phyloP scores from a whole-genome alignment of 1,140 invertebrate species.

The Medauroidea extradentata region DNA sequence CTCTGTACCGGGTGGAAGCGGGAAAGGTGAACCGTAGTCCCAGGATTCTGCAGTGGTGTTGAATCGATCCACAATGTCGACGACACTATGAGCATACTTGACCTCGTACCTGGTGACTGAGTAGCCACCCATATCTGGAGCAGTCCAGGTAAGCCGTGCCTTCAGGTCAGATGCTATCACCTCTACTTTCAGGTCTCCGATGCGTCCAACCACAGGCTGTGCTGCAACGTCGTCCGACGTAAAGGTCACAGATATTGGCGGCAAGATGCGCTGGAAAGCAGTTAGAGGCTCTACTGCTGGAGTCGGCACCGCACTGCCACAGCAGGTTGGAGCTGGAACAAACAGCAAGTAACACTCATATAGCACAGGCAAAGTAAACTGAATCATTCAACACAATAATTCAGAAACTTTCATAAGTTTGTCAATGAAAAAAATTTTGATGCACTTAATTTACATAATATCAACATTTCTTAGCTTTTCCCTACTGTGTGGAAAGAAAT shows the following conservation, averaged over 20 bases:
- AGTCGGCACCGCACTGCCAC: slow-evolving; percentile 45
- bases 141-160: slow-evolving; percentile 49
- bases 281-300: slow-evolving; percentile 40
- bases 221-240: slow-evolving; percentile 34
- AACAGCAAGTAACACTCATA: neutral
- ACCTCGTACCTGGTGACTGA: slow-evolving; percentile 48
- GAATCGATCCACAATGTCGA: slow-evolving; percentile 46
- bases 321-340: slow-evolving; percentile 39
- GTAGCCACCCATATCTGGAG: slow-evolving; percentile 49
- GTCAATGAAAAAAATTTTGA: no score
- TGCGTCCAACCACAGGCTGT: slow-evolving; percentile 31
- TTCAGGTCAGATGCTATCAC: slow-evolving; percentile 40
- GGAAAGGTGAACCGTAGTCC: slow-evolving; percentile 38
- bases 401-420: no score
- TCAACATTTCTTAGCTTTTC: no score
- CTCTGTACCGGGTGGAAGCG: slow-evolving; percentile 42
- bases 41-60: slow-evolving; percentile 38
- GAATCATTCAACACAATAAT: no score
- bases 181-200: slow-evolving; percentile 46
- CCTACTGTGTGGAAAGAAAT: no score
- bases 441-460: no score
- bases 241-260: slow-evolving; percentile 43
- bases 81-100: slow-evolving; percentile 38
- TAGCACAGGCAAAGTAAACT: no score
- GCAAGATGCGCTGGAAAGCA: slow-evolving; percentile 46